Evolutionary conservation across 2,797 vertebrate genomes (phyloP).

Genomic region (Anableps anableps): DNA sequence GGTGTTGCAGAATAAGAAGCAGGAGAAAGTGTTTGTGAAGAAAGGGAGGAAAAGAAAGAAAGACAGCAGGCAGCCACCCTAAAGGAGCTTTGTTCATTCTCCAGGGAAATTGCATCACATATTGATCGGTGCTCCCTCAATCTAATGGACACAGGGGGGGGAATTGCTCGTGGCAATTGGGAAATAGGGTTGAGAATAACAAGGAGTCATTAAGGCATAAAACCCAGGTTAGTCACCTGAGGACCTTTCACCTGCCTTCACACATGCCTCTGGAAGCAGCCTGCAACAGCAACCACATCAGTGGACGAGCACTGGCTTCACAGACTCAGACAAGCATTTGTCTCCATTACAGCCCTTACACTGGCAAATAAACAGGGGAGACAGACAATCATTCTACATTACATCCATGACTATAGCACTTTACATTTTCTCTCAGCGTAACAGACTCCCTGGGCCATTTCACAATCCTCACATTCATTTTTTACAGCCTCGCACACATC

Average conservation of each 20-base stretch:
- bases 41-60: constrained; percentile 18
- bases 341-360: constrained; percentile 75
- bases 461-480: constrained; percentile 66
- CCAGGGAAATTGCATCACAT: constrained; percentile 75
- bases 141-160: constrained; percentile 73
- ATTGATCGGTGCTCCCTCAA: constrained; percentile 70
- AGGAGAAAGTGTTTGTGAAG: constrained; percentile 19
- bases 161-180: constrained; percentile 71
- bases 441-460: constrained; percentile 72
- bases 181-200: constrained; percentile 77
- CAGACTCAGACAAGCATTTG: constrained; percentile 72
- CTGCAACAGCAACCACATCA: constrained; percentile 8
- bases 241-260: constrained; percentile 68
- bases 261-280: constrained; percentile 30
- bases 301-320: constrained; percentile 44
- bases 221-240: constrained; percentile 70
- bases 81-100: constrained; percentile 56
- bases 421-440: constrained; percentile 77
- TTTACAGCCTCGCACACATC: constrained; percentile 51
- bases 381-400: constrained; percentile 81
- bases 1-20: constrained; percentile 9
- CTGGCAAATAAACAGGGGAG: constrained; percentile 78
- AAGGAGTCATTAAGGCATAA: constrained; percentile 80
- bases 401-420: constrained; percentile 77
- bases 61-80: constrained; percentile 48